Base-by-base conservation (phyloP, 2,113 vertebrate genomes). In the Oncorhynchus mykiss region DNA sequence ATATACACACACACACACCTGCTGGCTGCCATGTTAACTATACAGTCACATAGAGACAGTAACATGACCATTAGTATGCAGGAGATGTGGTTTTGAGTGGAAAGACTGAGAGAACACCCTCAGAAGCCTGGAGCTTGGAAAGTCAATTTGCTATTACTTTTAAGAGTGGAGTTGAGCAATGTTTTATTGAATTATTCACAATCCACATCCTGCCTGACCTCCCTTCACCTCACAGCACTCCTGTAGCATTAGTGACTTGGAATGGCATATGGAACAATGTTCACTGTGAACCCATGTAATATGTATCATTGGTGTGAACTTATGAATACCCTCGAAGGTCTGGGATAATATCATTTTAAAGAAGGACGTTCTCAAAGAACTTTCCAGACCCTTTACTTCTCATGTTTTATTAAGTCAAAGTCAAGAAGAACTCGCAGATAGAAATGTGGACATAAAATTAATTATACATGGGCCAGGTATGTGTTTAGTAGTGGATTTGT, bases 101-200 rank as follows among this genome's bases (percentile, higher is more conserved):
- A 29, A 11, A 45, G 39, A 45, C 9, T 45, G 39, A 31, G 29
- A 67, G 20, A 5, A 69, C 31, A 39, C 27, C 67, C 20, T 20
- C 34, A 18, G 54, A 57, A 57, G 54, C 18, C 54, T 18, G 13
- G 4, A 57, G 20, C 54, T 57, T 57, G 5, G 54, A 57, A 20
- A 20, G 13, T 14, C 13, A 57, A 57, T 45, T 45, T 45, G 16
- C 67, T 39, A 14, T 45, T 77, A 79, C 24, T 25, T 72, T 51
- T 39, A 9, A 67, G 27, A 78, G 71, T 14, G 45, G 25, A 68
- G 72, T 74, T 57, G 54, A 78, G 76, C 48, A 34, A 57, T 66
- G 72, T 75, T 83, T 67, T 27, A 5, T 75, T 84, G 29, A 78
- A 87, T 85, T 72, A 90, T 88, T 80, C 65, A 84, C 9, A 71